phyloP scores from a whole-genome alignment of 2,888 invertebrate genomes.

The Dione vanillae region DNA sequence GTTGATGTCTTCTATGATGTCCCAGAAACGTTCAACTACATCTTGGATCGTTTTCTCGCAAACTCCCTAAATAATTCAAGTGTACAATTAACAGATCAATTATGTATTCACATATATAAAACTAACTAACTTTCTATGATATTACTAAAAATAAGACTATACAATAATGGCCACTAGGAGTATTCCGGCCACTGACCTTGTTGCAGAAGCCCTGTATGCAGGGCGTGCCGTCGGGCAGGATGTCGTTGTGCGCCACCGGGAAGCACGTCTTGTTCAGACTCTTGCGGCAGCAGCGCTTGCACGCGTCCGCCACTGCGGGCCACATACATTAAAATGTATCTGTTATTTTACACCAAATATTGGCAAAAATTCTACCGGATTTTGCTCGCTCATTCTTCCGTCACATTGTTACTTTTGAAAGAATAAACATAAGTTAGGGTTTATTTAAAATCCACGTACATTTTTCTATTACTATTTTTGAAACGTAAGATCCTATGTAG shows the following conservation, averaged over 20 bases:
- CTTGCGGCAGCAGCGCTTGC: constrained; percentile 96
- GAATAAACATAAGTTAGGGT: not conserved
- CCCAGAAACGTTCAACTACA: constrained; percentile 98
- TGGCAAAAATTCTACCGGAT: not conserved
- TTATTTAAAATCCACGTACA: not conserved
- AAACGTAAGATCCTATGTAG: no score
- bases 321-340: not conserved
- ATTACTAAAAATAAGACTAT: not conserved
- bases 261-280: constrained; percentile 96
- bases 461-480: not conserved
- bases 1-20: constrained; percentile 98
- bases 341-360: no score
- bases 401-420: not conserved
- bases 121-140: no score
- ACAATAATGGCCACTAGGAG: no score
- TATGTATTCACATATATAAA: no score
- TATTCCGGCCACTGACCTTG: constrained; percentile 83
- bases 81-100: no score
- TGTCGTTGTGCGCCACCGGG: constrained; percentile 94
- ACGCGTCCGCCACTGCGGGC: constrained; percentile 93
- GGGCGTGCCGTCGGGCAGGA: constrained; percentile 96
- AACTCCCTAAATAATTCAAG: constrained; percentile 87
- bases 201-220: constrained; percentile 99
- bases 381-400: not conserved
- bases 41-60: constrained; percentile 98